Evolutionary conservation across 2,888 invertebrate species (phyloP).

Genomic region (Dione vanillae): DNA sequence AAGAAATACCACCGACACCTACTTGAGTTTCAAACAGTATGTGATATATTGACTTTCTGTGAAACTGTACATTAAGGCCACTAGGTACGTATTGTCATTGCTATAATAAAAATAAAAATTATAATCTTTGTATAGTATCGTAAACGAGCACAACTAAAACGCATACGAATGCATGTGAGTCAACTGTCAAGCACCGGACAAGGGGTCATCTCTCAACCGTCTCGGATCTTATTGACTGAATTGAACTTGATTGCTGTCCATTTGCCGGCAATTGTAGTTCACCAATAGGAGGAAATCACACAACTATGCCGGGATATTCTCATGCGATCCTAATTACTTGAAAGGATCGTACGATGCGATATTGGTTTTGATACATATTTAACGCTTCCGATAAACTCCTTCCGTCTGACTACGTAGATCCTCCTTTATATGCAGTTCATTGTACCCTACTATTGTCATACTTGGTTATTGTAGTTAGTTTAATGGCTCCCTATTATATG

Average conservation of each 20-base stretch:
- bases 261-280: constrained; percentile 75
- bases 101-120: too few species aligned
- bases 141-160: constrained; percentile 25
- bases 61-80: background rate
- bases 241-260: constrained; percentile 78
- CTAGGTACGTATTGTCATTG: background rate
- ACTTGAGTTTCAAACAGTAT: constrained; percentile 30
- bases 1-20: constrained; percentile 31
- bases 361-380: constrained; percentile 53
- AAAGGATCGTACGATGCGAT: constrained; percentile 60
- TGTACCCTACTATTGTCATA: constrained; percentile 15
- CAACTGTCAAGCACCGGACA: constrained; percentile 50
- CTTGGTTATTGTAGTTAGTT: background rate
- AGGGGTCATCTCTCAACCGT: constrained; percentile 53
- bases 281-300: constrained; percentile 65
- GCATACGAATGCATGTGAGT: constrained; percentile 37
- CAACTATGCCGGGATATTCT: constrained; percentile 72
- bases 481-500: constrained; percentile 12
- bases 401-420: constrained; percentile 31
- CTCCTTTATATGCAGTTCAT: constrained; percentile 13
- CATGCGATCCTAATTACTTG: constrained; percentile 73
- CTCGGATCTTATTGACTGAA: constrained; percentile 75
- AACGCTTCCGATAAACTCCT: constrained; percentile 39
- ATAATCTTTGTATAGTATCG: too few species aligned
- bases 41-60: constrained; percentile 17